These are phyloP conservation scores for Ellobium chinense DNA, from an alignment of 2,888 invertebrate species.

Conservation along the genomic window DNA sequence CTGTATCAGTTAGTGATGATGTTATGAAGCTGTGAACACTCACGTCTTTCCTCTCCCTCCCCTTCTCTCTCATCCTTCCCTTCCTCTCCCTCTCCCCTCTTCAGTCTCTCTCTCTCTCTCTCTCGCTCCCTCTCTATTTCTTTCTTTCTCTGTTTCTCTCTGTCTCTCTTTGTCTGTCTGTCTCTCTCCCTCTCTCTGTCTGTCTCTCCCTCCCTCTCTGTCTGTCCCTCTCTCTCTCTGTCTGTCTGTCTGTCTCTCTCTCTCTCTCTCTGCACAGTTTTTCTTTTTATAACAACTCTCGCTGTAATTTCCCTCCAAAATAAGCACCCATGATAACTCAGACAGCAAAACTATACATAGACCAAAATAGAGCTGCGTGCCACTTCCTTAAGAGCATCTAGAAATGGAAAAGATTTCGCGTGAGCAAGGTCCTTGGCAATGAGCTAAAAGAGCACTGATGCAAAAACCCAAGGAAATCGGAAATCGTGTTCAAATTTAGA, in stretches of 20 bases:
- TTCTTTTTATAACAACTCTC: background rate
- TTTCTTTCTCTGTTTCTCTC: slow-evolving; percentile 3
- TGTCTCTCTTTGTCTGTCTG: slow-evolving; percentile 11
- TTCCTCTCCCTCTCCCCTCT: background rate
- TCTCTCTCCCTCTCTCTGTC: slow-evolving; percentile 1
- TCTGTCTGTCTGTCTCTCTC: background rate
- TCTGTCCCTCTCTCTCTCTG: background rate
- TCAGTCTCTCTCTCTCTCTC: background rate
- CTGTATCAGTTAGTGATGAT: too few relatives aligned
- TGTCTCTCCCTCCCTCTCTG: background rate
- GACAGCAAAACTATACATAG: too few relatives aligned
- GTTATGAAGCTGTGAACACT: too few relatives aligned
- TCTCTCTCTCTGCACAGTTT: background rate
- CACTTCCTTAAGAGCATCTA: too few relatives aligned
- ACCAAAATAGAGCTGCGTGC: too few relatives aligned
- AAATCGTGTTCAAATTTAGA: too few relatives aligned
- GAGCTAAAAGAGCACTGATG: too few relatives aligned
- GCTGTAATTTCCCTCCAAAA: too few relatives aligned
- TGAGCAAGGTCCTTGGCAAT: too few relatives aligned
- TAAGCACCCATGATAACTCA: too few relatives aligned
- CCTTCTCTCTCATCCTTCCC: background rate
- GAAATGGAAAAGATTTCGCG: too few relatives aligned
- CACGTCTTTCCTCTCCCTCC: background rate
- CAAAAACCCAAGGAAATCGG: too few relatives aligned
- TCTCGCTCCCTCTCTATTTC: slow-evolving; percentile 6